Conservation (phyloP, 2,888 invertebrate species). For the Erpobdella octoculata region DNA sequence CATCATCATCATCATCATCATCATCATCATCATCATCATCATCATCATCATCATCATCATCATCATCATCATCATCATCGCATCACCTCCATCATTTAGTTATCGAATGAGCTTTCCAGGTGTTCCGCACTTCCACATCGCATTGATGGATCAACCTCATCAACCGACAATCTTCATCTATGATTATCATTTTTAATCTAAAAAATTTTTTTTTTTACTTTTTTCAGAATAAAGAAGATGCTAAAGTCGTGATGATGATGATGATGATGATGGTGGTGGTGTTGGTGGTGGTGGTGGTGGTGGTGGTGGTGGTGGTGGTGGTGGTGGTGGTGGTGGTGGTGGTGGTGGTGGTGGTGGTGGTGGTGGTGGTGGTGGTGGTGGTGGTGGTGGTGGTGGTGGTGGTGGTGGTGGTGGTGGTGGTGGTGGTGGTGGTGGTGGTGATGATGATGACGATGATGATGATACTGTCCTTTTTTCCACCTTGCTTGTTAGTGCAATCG, state of each 20-base stretch:
- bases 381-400: constrained; percentile 32
- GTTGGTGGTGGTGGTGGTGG: too few relatives aligned
- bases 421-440: constrained; percentile 32
- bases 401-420: constrained; percentile 33
- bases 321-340: constrained; percentile 31
- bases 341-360: constrained; percentile 32
- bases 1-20: constrained; percentile 29
- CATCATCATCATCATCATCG: too few relatives aligned
- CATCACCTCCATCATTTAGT: too few relatives aligned
- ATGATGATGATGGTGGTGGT: too few relatives aligned
- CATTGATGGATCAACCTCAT: too few relatives aligned
- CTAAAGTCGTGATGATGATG: too few relatives aligned
- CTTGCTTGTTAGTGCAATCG: neutral
- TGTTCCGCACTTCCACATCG: too few relatives aligned
- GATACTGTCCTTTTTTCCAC: neutral
- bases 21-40: constrained; percentile 19
- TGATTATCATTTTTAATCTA: too few relatives aligned
- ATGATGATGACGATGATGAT: neutral
- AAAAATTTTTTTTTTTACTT: too few relatives aligned
- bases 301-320: constrained; percentile 33
- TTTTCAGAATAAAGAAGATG: too few relatives aligned
- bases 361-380: constrained; percentile 33
- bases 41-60: constrained; percentile 2
- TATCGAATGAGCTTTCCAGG: too few relatives aligned
- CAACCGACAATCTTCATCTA: too few relatives aligned